A percentile compares a stretch with the other conserved stretches of the same genome.
Conservation (phyloP, 2,797 vertebrate species). For the Brachyrhaphis roseni region DNA sequence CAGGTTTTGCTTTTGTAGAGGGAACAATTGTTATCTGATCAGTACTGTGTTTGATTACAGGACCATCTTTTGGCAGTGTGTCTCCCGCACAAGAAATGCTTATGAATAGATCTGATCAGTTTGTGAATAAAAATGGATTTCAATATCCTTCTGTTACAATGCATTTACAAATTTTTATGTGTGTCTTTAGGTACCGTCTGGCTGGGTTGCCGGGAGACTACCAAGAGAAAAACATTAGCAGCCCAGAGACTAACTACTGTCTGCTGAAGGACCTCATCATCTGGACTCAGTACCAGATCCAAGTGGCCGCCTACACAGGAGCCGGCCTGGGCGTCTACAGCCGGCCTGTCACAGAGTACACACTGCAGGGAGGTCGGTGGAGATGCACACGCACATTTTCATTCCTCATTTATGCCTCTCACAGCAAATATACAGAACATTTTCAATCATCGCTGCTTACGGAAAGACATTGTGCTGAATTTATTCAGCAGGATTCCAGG, state of each 20-base stretch:
- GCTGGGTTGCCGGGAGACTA: constrained; percentile 93
- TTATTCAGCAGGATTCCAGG: neutral
- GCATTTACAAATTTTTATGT: constrained; percentile 2
- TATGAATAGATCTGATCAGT: too few species aligned
- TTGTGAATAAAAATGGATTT: too few species aligned
- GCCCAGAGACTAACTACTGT: constrained; percentile 96
- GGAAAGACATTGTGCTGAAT: neutral
- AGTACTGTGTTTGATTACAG: neutral
- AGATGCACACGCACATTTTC: constrained; percentile 2
- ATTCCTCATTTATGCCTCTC: neutral
- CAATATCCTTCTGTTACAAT: constrained; percentile 4
- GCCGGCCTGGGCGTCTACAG: constrained; percentile 93
- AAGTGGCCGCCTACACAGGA: constrained; percentile 94
- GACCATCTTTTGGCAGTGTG: too few species aligned
- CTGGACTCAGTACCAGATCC: constrained; percentile 98
- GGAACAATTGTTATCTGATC: neutral
- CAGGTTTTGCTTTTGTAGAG: too few species aligned
- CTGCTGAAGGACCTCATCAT: constrained; percentile 94
- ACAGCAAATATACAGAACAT: constrained; percentile 9
- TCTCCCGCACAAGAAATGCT: too few species aligned
- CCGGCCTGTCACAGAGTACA: constrained; percentile 90
- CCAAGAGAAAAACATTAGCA: constrained; percentile 94
- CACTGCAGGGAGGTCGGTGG: constrained; percentile 93
- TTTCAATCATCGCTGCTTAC: constrained; percentile 2
- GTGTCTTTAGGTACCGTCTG: constrained; percentile 88